Conservation (phyloP, 2,113 vertebrate genomes). For the Psophia crepitans region DNA sequence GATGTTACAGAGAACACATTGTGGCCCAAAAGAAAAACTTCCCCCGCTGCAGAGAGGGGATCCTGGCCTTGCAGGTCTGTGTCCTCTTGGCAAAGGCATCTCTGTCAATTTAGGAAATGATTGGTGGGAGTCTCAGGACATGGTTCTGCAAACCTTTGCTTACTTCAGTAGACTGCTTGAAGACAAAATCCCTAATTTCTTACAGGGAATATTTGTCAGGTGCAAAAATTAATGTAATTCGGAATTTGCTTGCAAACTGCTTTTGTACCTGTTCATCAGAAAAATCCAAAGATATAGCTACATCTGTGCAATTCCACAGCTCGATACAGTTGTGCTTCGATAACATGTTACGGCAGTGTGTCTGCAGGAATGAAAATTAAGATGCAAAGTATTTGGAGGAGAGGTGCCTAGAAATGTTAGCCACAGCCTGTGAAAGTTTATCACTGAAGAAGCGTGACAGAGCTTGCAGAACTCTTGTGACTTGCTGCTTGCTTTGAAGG, state of each 20-base stretch:
- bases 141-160: not conserved
- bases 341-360: not conserved
- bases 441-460: not conserved
- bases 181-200: not conserved
- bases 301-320: not conserved
- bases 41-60: not conserved
- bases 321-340: fast-evolving
- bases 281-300: fast-evolving
- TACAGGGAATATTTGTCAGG: not conserved
- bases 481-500: not conserved
- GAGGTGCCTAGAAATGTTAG: not conserved
- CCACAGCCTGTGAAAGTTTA: not conserved
- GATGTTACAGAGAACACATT: not conserved
- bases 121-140: not conserved
- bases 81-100: not conserved
- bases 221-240: not conserved
- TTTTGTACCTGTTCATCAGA: not conserved
- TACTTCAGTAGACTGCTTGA: not conserved
- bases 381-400: not conserved
- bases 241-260: not conserved
- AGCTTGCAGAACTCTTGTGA: not conserved
- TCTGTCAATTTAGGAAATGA: not conserved
- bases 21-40: not conserved
- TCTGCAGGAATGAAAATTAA: not conserved
- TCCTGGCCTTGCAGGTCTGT: not conserved